Evolutionary conservation across 2,113 vertebrate species (phyloP).

Genomic region (Todiramphus saurophagus): DNA sequence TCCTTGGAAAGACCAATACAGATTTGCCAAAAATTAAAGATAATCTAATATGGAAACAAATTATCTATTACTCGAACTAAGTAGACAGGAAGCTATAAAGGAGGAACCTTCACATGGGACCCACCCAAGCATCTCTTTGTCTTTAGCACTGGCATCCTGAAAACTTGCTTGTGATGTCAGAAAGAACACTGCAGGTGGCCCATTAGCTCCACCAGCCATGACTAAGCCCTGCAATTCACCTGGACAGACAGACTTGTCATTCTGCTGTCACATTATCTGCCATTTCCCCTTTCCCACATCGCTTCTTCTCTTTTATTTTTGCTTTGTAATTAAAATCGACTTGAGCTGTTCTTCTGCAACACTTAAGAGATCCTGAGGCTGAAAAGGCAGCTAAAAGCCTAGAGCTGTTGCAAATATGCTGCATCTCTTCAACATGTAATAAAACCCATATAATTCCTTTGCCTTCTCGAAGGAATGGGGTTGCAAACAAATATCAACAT

Average conservation of each 20-base stretch:
- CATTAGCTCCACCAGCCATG: background rate
- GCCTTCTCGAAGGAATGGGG: background rate
- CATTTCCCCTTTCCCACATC: background rate
- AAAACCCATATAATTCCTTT: background rate
- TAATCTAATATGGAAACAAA: background rate
- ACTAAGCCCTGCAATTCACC: background rate
- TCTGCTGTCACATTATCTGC: background rate
- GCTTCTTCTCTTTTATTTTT: background rate
- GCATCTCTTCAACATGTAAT: background rate
- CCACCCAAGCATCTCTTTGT: background rate
- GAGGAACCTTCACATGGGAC: background rate
- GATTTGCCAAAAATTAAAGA: background rate
- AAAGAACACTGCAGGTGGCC: background rate
- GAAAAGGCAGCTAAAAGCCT: background rate
- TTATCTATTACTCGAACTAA: background rate
- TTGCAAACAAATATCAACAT: background rate
- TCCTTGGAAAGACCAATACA: background rate
- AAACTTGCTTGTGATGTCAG: background rate
- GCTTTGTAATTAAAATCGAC: background rate
- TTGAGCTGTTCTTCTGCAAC: background rate
- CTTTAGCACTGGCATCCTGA: background rate
- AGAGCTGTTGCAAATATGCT: background rate
- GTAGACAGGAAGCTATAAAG: background rate
- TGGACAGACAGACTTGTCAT: background rate
- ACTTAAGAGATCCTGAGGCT: background rate